Conservation (phyloP, 1,140 invertebrate genomes). For the Brachionus calyciflorus region DNA sequence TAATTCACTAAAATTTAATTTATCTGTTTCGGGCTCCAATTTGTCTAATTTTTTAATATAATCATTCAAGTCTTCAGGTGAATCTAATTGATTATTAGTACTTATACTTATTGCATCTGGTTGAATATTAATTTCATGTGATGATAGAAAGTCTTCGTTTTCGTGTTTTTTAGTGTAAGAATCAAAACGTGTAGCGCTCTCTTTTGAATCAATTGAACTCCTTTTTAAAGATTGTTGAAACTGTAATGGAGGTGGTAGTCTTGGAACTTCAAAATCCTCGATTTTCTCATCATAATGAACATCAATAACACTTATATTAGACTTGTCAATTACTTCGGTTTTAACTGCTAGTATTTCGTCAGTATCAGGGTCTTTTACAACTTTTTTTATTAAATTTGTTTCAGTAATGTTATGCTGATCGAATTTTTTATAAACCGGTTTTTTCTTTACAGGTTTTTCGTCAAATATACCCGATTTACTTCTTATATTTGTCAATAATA, state of each 20-base stretch:
- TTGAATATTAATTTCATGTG: constrained; percentile 45
- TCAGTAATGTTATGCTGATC: neutral
- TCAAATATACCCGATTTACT: neutral
- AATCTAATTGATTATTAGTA: constrained; percentile 24
- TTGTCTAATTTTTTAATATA: constrained; percentile 33
- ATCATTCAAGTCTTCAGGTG: constrained; percentile 17
- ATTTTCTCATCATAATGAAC: neutral
- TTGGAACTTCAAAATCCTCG: neutral
- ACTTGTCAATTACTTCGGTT: neutral
- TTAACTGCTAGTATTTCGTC: constrained; percentile 10
- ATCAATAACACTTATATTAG: constrained; percentile 5
- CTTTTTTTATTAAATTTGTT: constrained; percentile 2
- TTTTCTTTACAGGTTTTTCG: neutral
- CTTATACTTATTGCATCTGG: constrained; percentile 16
- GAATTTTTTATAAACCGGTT: neutral
- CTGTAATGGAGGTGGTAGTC: constrained; percentile 16
- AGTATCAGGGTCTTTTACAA: constrained; percentile 24
- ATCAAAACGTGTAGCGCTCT: neutral
- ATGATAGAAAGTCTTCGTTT: constrained; percentile 23
- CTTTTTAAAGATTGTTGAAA: constrained; percentile 28
- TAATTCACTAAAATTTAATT: constrained; percentile 32
- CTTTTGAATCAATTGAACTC: neutral
- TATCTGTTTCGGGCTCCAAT: neutral
- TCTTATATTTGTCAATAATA: neutral
- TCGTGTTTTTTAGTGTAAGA: constrained; percentile 32